Evolutionary conservation across 2,113 vertebrate species (phyloP).

Genomic region (Phyllopteryx taeniolatus): DNA sequence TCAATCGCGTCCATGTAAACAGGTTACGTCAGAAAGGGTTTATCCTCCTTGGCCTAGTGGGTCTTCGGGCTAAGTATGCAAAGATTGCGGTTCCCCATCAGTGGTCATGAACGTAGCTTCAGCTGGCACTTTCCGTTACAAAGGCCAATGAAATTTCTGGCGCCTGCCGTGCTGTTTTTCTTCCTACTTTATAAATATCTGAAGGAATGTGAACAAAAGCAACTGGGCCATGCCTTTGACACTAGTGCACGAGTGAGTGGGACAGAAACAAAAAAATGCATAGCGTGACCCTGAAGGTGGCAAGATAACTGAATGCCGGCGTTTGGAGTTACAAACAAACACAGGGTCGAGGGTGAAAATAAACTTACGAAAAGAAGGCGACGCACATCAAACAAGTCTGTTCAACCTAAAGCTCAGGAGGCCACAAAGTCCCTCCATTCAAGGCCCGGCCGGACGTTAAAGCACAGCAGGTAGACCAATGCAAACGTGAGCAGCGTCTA

Average conservation of each 20-base stretch:
- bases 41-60: constrained; percentile 39
- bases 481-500: not conserved
- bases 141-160: constrained; percentile 44
- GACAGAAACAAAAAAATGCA: constrained; percentile 19
- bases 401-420: constrained; percentile 9
- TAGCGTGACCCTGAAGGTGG: constrained; percentile 15
- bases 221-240: constrained; percentile 33
- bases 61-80: constrained; percentile 48
- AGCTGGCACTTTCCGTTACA: constrained; percentile 32
- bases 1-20: constrained; percentile 44
- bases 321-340: not conserved
- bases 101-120: constrained; percentile 18
- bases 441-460: constrained; percentile 25
- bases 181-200: constrained; percentile 47
- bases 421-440: not conserved
- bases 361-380: not conserved
- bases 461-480: constrained; percentile 11
- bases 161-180: constrained; percentile 40
- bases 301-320: not conserved
- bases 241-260: constrained; percentile 6
- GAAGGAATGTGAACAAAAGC: constrained; percentile 39
- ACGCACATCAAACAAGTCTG: constrained; percentile 11
- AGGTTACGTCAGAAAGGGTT: constrained; percentile 30
- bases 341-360: not conserved
- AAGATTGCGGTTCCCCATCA: constrained; percentile 45